phyloP scores from a whole-genome alignment of 2,888 invertebrate species.

The Pediacus dermestoides region DNA sequence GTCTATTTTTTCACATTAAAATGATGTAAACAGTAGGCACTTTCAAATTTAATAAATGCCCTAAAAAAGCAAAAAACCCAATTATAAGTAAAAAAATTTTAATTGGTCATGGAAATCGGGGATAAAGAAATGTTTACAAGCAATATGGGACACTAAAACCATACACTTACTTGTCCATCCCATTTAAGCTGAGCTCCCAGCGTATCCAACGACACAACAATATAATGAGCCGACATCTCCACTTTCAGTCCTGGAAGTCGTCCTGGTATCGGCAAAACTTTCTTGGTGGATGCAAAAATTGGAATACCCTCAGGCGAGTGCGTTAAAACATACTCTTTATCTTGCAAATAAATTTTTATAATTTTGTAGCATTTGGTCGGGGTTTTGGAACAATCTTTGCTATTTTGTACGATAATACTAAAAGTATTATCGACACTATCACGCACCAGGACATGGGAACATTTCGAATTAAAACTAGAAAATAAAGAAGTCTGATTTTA shows the following conservation, averaged over 20 bases:
- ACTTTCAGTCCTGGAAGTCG: constrained; percentile 70
- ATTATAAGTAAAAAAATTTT: no score
- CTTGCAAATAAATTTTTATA: constrained; percentile 67
- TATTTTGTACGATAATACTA: constrained; percentile 60
- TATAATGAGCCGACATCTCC: constrained; percentile 66
- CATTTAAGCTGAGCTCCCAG: constrained; percentile 69
- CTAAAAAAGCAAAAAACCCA: no score
- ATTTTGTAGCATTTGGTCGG: constrained; percentile 51
- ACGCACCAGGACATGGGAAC: constrained; percentile 69
- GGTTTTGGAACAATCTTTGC: constrained; percentile 52
- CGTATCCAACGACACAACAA: constrained; percentile 65
- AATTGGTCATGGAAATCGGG: no score
- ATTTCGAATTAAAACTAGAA: constrained; percentile 70
- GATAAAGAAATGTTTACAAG: no score
- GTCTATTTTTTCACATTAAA: no score
- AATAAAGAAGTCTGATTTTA: no score
- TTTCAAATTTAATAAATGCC: no score
- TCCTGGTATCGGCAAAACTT: constrained; percentile 64
- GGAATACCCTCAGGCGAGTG: constrained; percentile 46
- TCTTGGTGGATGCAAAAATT: constrained; percentile 34
- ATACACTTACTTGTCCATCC: constrained; percentile 73
- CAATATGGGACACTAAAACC: no score
- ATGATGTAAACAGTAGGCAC: no score
- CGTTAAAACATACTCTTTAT: constrained; percentile 62
- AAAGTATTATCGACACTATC: constrained; percentile 70